phyloP scores from a whole-genome alignment of 2,113 vertebrate genomes.

The Lucifuga dentata region DNA sequence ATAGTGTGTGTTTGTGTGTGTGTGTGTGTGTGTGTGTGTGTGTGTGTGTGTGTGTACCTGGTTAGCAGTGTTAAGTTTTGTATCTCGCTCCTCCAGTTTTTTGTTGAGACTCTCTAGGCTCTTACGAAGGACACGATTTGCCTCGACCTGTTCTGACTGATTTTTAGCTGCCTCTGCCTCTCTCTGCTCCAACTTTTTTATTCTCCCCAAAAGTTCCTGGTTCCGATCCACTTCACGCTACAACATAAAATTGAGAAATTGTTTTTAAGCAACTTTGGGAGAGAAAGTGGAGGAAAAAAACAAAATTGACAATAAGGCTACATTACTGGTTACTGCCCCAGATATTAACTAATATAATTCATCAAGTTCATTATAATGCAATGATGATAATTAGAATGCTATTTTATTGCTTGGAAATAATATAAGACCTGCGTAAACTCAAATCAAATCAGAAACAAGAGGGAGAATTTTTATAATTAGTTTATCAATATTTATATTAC shows the following conservation, averaged over 20 bases:
- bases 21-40: not conserved
- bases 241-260: not conserved
- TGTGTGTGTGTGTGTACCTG: conserved; percentile 81
- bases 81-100: conserved; percentile 88
- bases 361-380: too few species aligned
- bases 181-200: conserved; percentile 89
- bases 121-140: conserved; percentile 81
- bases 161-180: conserved; percentile 81
- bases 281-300: not conserved
- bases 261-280: not conserved
- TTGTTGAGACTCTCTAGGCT: conserved; percentile 84
- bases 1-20: not conserved
- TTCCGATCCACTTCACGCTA: conserved; percentile 92
- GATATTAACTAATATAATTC: too few species aligned
- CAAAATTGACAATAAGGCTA: too few species aligned
- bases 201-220: conserved; percentile 87
- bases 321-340: too few species aligned
- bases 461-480: too few species aligned
- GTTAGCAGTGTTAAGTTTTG: conserved; percentile 80
- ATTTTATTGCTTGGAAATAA: too few species aligned
- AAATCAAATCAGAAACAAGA: too few species aligned
- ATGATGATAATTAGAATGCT: too few species aligned
- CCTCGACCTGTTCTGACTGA: conserved; percentile 86
- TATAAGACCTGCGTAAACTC: too few species aligned
- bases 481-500: too few species aligned